Conservation (phyloP, 2,113 vertebrate genomes). For the Micronycteris hirsuta region DNA sequence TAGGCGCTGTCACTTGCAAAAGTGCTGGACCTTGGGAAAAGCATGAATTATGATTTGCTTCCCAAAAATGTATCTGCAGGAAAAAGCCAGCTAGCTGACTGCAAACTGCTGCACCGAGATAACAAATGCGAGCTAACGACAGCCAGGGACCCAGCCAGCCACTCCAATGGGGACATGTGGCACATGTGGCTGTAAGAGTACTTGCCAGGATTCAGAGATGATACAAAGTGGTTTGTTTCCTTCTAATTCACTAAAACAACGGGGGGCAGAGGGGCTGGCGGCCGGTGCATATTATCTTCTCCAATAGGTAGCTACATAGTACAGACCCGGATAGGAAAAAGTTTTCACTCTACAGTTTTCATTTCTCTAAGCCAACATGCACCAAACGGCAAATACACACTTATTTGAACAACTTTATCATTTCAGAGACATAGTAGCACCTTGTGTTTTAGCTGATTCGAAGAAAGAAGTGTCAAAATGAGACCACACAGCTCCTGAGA, state of each 20-base stretch:
- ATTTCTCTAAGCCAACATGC: not conserved
- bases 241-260: not conserved
- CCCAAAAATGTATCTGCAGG: not conserved
- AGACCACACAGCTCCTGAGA: not conserved
- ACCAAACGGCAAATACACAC: not conserved
- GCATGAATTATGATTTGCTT: not conserved
- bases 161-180: rapidly evolving
- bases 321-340: not conserved
- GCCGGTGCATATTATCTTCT: not conserved
- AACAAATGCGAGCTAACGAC: not conserved
- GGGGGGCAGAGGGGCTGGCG: not conserved
- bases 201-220: not conserved
- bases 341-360: not conserved
- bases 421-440: not conserved
- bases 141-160: not conserved
- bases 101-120: not conserved
- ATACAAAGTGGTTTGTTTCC: not conserved
- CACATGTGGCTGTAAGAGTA: not conserved
- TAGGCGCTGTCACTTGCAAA: not conserved
- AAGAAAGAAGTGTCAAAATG: not conserved
- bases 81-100: not conserved
- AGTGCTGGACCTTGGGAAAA: not conserved
- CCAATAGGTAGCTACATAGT: not conserved
- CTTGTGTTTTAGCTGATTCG: not conserved
- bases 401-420: not conserved